Conservation (phyloP, 2,797 vertebrate genomes). For the Danio jaintianensis region DNA sequence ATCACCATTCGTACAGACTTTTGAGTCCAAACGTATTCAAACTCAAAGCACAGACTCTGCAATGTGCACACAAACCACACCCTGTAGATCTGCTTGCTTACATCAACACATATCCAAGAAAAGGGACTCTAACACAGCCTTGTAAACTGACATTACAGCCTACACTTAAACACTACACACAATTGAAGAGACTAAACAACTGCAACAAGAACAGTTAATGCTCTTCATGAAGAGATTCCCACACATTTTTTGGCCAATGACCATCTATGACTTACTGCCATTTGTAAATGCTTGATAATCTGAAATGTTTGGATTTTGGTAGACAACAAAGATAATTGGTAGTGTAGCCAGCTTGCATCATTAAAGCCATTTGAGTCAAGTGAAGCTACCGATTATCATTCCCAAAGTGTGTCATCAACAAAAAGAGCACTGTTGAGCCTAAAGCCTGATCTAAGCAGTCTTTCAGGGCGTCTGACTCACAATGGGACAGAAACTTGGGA, state of each 20-base stretch:
- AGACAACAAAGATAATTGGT: neutral
- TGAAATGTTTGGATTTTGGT: too few relatives aligned
- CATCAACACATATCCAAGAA: neutral
- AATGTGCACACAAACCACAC: constrained; percentile 21
- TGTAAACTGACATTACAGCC: neutral
- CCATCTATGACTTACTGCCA: neutral
- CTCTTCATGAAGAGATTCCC: constrained; percentile 7
- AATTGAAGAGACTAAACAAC: neutral
- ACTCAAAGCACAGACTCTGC: constrained; percentile 3
- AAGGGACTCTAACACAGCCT: neutral
- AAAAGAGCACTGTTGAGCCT: constrained; percentile 23
- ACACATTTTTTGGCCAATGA: neutral
- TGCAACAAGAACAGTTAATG: neutral
- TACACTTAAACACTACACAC: neutral
- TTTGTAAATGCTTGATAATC: neutral
- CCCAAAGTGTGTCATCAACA: constrained; percentile 18
- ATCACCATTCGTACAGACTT: neutral
- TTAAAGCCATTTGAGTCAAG: constrained; percentile 7
- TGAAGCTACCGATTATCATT: constrained; percentile 28
- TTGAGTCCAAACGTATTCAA: neutral
- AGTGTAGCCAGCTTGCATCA: neutral
- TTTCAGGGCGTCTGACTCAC: constrained; percentile 70
- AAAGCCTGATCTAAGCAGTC: constrained; percentile 65
- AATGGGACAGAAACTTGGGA: constrained; percentile 59
- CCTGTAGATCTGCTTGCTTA: neutral